Conservation (phyloP, 2,113 vertebrate species). For the Lathamus discolor region DNA sequence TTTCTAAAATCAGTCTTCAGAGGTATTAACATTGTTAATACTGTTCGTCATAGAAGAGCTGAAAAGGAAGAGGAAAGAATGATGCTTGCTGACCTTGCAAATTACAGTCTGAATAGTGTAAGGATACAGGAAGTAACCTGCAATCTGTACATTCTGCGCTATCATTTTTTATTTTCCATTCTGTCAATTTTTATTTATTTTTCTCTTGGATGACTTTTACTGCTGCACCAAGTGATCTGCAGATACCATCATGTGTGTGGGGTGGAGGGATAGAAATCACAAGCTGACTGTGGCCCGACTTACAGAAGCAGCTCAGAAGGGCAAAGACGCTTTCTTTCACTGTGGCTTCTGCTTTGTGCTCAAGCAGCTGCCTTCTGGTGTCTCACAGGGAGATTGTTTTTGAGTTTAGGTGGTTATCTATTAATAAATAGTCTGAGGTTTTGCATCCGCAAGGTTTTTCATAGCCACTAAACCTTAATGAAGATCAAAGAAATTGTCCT, state of each 20-base stretch:
- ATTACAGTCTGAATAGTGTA: background rate
- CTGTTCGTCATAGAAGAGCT: background rate
- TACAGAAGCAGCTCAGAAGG: background rate
- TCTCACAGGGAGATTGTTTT: background rate
- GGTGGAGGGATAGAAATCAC: background rate
- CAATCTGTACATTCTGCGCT: background rate
- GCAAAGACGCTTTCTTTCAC: background rate
- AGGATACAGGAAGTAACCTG: background rate
- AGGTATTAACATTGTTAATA: background rate
- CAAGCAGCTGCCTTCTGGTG: background rate
- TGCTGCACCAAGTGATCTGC: background rate
- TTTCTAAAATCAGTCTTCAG: background rate
- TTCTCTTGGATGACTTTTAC: background rate
- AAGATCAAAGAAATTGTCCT: background rate
- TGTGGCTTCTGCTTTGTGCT: background rate
- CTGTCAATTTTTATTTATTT: background rate
- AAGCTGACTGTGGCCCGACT: background rate
- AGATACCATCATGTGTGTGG: rapidly evolving
- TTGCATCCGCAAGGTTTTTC: background rate
- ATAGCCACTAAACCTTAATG: background rate
- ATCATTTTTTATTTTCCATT: background rate
- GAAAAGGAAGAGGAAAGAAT: background rate
- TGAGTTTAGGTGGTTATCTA: background rate
- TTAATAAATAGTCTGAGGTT: background rate
- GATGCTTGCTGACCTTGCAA: background rate